A percentile compares a stretch with the other conserved stretches of the same genome.
phyloP scores from a whole-genome alignment of 2,888 invertebrate genomes.

The Plebejus melissa region DNA sequence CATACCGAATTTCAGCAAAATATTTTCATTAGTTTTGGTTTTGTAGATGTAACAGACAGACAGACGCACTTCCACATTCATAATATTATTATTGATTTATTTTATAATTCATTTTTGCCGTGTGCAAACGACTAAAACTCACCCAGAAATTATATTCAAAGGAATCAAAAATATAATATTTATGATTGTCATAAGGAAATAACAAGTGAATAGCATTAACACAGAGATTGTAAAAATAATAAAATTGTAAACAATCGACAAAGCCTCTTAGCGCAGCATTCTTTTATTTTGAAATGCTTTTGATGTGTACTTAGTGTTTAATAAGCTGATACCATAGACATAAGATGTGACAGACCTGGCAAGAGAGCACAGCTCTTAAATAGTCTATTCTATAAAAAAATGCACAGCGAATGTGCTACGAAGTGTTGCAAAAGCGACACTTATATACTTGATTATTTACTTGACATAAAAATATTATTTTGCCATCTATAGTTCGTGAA shows the following conservation, averaged over 20 bases:
- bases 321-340: slow-evolving; percentile 75
- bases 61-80: too few species aligned
- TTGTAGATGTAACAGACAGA: too few species aligned
- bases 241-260: slow-evolving; percentile 42
- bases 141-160: not conserved
- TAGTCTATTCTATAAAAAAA: not conserved
- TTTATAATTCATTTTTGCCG: not conserved
- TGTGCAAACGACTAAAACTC: not conserved
- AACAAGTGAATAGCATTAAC: slow-evolving; percentile 20
- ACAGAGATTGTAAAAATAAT: slow-evolving; percentile 33
- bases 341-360: not conserved
- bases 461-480: too few species aligned
- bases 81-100: too few species aligned
- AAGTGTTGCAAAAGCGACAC: too few species aligned
- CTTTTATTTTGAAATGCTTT: slow-evolving; percentile 65
- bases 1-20: too few species aligned
- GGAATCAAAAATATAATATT: not conserved
- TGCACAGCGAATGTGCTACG: too few species aligned
- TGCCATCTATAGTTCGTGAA: too few species aligned
- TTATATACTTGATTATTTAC: too few species aligned
- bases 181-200: not conserved
- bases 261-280: slow-evolving; percentile 73
- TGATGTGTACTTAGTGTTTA: slow-evolving; percentile 78
- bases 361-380: not conserved
- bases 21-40: too few species aligned